A percentile compares a stretch with the other conserved stretches of the same genome.
phyloP scores from a whole-genome alignment of 2,797 vertebrate genomes.

The Chanos chanos region DNA sequence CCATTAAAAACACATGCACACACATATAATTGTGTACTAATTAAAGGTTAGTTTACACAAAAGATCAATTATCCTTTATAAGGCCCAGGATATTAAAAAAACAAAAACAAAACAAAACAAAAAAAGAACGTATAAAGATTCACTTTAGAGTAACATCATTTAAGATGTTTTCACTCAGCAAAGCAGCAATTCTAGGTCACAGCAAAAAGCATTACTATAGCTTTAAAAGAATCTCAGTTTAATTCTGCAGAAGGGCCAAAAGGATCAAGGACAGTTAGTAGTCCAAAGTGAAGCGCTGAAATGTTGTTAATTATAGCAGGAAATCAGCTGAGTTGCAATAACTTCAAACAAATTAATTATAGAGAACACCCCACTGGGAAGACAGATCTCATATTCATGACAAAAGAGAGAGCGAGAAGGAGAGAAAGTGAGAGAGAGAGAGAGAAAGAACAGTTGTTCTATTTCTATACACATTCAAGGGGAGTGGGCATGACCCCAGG shows the following conservation, averaged over 20 bases:
- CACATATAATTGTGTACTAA: too few species aligned
- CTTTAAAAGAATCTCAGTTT: background rate
- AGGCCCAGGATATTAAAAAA: too few species aligned
- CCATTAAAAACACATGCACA: too few species aligned
- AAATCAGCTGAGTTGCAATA: slow-evolving; percentile 60
- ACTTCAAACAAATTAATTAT: slow-evolving; percentile 69
- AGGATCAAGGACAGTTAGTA: slow-evolving; percentile 15
- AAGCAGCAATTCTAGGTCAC: background rate
- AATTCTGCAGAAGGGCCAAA: slow-evolving; percentile 45
- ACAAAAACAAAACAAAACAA: too few species aligned
- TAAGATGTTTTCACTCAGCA: too few species aligned
- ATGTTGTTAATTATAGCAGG: slow-evolving; percentile 58
- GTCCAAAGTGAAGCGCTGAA: slow-evolving; percentile 31
- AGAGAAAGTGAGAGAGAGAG: background rate
- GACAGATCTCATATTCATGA: slow-evolving; percentile 47
- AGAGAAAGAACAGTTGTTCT: too few species aligned
- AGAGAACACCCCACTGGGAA: slow-evolving; percentile 55
- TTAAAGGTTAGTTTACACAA: too few species aligned
- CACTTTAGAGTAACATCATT: too few species aligned
- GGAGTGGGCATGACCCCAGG: background rate
- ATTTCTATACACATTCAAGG: background rate
- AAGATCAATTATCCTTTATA: too few species aligned
- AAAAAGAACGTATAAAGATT: too few species aligned
- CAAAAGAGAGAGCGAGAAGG: slow-evolving; percentile 42
- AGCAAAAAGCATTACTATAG: background rate